Evolutionary conservation across 2,888 invertebrate species (phyloP), one percentile per base, ranked within the genome.

Genomic region (Apotomis betuletana): DNA sequence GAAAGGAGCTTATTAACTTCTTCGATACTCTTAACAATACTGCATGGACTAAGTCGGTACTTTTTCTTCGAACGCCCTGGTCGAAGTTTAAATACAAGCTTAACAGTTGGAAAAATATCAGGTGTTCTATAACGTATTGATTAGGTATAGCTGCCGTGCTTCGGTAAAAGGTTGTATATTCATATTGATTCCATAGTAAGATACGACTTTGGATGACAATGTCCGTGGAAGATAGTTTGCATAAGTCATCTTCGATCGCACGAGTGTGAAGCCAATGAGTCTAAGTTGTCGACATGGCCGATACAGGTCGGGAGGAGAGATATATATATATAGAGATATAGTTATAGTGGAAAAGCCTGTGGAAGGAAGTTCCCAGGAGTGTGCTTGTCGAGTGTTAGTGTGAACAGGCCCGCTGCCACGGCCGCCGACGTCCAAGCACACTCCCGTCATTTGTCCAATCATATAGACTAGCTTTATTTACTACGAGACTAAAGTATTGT

Each of bases 401-500:
- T 52, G 59, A 38, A 57, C 55, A 69, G 57, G 54, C 62, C 49
- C 58, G 59, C 69, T 27, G 44, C 52, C 15, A 49, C 61, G 46
- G 15, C 51, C 63, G 68, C 44, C 72, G 15, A 41, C 63, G 68
- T 36, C 72, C 75, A 80, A 89, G 87, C 90, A 90, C 87, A 90
- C 85, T 85, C 88, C 89, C 84, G 27, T 76, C 70, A 77, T 70
- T 69, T 74, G 77, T 81, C 79, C 80, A 80, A 80, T 74, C 76
- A 77, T 77, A 77, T 76, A 74, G 77, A 80, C 82, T 82, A 86
- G 85, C 85, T 85, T 84, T 83, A 77, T 74, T 76, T 84, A 55
- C 92, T 92, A 91, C 91, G 77, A 80, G 87, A 91, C 91, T 91
- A 89, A 84, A 88, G 86, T 87, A 83, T 81, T 88, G 84, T 89